These are phyloP conservation scores for Pristionchus mayeri DNA, from an alignment of 2,888 invertebrate genomes.

Conservation along the genomic window DNA sequence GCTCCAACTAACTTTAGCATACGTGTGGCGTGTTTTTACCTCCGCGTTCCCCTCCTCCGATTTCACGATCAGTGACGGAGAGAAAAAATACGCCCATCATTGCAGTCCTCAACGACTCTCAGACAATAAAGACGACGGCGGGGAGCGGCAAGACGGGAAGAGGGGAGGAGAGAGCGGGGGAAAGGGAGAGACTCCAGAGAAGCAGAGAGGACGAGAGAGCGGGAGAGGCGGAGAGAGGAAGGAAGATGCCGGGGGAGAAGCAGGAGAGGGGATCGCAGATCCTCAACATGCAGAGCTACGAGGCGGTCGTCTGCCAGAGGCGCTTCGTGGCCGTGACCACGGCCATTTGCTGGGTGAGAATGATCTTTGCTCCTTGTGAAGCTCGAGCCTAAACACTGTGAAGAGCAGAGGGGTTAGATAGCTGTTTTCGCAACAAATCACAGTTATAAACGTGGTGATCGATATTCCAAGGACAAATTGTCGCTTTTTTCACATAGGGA, in stretches of 20 bases:
- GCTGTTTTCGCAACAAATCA: background rate
- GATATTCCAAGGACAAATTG: background rate
- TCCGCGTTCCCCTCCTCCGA: background rate
- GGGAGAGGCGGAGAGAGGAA: background rate
- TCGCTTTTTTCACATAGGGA: background rate
- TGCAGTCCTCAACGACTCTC: background rate
- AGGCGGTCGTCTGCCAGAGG: conserved; percentile 67
- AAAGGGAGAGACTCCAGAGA: background rate
- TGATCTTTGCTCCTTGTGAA: background rate
- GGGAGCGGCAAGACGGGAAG: background rate
- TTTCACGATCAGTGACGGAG: background rate
- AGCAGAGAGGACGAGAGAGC: background rate
- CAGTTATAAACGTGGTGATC: background rate
- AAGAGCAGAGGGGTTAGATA: background rate
- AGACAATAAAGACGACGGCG: background rate
- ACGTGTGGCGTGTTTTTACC: too few relatives aligned
- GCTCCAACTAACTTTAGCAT: too few relatives aligned
- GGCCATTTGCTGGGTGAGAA: conserved; percentile 53
- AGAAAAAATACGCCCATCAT: background rate
- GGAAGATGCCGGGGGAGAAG: conserved; percentile 72
- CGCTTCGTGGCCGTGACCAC: conserved; percentile 58
- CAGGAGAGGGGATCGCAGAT: conserved; percentile 71
- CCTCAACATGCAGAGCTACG: conserved; percentile 70
- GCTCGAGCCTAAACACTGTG: background rate
- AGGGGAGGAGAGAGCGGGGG: background rate